These are phyloP conservation scores for Hylia prasina DNA, from an alignment of 2,113 vertebrate genomes.

Conservation along the genomic window DNA sequence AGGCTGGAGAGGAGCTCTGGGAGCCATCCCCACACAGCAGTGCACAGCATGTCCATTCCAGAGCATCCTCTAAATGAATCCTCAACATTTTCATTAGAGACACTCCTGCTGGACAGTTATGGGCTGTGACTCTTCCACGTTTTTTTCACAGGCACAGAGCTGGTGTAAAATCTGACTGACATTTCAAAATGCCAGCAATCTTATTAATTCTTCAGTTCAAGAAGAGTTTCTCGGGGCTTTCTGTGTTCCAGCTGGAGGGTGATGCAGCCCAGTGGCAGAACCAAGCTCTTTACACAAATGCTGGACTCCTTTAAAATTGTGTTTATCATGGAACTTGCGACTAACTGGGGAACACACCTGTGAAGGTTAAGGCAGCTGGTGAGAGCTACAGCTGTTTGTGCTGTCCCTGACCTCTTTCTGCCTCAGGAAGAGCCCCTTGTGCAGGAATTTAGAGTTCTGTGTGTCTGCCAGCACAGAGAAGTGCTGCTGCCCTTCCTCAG, in stretches of 20 bases:
- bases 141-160: neutral
- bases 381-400: neutral
- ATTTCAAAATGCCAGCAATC: slow-evolving; percentile 50
- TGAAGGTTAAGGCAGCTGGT: neutral
- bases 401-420: neutral
- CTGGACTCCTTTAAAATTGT: neutral
- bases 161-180: slow-evolving; percentile 44
- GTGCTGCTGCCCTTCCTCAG: neutral
- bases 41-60: neutral
- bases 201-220: slow-evolving; percentile 44
- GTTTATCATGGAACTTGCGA: neutral
- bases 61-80: neutral
- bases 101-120: neutral
- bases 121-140: neutral
- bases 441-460: neutral
- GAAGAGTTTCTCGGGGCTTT: neutral
- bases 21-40: neutral
- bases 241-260: neutral
- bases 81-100: slow-evolving; percentile 35
- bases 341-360: neutral
- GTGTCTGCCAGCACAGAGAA: neutral
- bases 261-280: neutral
- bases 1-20: neutral
- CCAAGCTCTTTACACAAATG: neutral
- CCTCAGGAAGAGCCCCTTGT: neutral